phyloP scores from a whole-genome alignment of 2,888 invertebrate genomes.

The Linnaemya vulpina region DNA sequence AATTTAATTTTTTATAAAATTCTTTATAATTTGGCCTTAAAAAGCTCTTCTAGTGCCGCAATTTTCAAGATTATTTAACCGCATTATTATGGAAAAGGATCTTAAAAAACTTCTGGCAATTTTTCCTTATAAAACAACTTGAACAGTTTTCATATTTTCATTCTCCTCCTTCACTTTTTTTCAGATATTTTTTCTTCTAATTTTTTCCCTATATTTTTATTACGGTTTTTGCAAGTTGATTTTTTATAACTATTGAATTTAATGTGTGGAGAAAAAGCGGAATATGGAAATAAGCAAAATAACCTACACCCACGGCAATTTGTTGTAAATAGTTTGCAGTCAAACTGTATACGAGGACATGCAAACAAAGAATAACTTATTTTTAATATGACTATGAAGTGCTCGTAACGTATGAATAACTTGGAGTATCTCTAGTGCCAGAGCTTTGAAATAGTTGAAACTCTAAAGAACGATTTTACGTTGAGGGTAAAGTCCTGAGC shows the following conservation, averaged over 20 bases:
- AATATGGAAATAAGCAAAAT: slow-evolving; percentile 24
- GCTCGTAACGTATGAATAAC: slow-evolving; percentile 36
- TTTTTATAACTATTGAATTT: slow-evolving; percentile 30
- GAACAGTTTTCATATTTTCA: slow-evolving; percentile 7
- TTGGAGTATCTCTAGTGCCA: not conserved
- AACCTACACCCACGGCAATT: slow-evolving; percentile 54
- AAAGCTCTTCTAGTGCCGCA: not conserved
- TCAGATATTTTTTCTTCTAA: not conserved
- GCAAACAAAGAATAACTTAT: slow-evolving; percentile 32
- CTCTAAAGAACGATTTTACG: not conserved
- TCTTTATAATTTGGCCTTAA: not conserved
- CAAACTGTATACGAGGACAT: slow-evolving; percentile 46
- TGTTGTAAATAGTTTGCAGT: slow-evolving; percentile 41
- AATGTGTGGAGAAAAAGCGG: not conserved
- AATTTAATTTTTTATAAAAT: too few relatives aligned
- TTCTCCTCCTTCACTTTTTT: slow-evolving; percentile 22
- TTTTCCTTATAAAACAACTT: slow-evolving; percentile 34
- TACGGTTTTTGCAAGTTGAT: slow-evolving; percentile 41
- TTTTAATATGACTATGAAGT: slow-evolving; percentile 30
- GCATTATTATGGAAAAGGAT: slow-evolving; percentile 14
- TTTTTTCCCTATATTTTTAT: not conserved
- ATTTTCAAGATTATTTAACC: slow-evolving; percentile 18
- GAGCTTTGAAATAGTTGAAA: slow-evolving; percentile 3
- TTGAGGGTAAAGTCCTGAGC: not conserved
- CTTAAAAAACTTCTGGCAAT: slow-evolving; percentile 38